Evolutionary conservation across 2,113 vertebrate genomes (phyloP), one percentile per base, ranked within the genome.

Genomic region (Melanotaenia duboulayi): DNA sequence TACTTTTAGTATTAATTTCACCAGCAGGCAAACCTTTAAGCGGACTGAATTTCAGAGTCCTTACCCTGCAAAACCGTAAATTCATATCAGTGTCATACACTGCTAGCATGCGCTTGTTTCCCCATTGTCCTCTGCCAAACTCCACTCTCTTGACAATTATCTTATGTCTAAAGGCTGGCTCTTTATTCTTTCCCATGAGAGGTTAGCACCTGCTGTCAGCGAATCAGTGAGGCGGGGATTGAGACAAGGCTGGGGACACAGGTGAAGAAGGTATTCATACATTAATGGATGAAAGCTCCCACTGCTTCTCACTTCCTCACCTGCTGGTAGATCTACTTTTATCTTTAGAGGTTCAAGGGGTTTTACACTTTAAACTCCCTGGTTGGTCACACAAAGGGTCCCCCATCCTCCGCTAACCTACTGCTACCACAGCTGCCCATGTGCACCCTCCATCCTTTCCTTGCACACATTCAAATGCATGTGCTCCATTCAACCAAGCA

Each of bases 1-100:
- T 78, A 75, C 88, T 80, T 90, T 79, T 78, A 87, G 82, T 74
- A 73, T 67, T 90, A 85, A 91, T 90, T 84, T 88, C 80, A 83
- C 60, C 80, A 83, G 80, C 49, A 74, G 74, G 87, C 77, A 78
- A 84, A 81, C 49, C 71, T 81, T 55, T 81, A 83, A 89, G 63
- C 79, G 65, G 85, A 84, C 85, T 71, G 50, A 51, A 76, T 84
- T 76, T 75, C 77, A 75, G 52, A 57, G 71, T 76, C 63, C 52
- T 81, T 72, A 59, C 32, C 35, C 48, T 42, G 67, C 28, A 22
- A 42, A 78, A 74, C 61, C 46, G 61, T 71, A 35, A 82, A 81
- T 66, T 79, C 69, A 56, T 71, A 46, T n/a, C 32, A 14, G 17
- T 35, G 23, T 68, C 49, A 62, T 35, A 48, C 52, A 39, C 56